These are phyloP conservation scores for Sus cebifrons DNA, from an alignment of 2,797 vertebrate genomes.

Conservation along the genomic window DNA sequence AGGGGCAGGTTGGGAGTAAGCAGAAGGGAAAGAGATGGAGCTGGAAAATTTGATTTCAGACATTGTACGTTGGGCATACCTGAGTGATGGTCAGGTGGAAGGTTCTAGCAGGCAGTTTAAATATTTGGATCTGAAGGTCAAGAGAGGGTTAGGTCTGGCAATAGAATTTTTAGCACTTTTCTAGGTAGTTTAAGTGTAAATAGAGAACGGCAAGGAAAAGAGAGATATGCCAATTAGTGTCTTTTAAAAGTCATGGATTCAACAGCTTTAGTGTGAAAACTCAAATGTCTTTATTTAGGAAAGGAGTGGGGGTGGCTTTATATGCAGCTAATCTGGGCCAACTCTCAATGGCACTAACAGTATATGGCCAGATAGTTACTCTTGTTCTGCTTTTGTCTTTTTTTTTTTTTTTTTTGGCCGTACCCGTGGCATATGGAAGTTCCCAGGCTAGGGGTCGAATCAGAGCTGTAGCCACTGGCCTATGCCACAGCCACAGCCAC, in stretches of 20 bases:
- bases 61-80: too few species aligned
- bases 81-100: neutral
- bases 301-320: neutral
- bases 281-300: neutral
- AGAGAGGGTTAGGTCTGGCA: neutral
- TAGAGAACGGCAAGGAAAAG: neutral
- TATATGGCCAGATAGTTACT: neutral
- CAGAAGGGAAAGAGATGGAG: too few species aligned
- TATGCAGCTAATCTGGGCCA: neutral
- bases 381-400: too few species aligned
- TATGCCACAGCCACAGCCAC: too few species aligned
- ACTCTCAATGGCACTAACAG: neutral
- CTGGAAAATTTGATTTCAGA: too few species aligned
- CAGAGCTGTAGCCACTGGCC: too few species aligned
- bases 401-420: too few species aligned
- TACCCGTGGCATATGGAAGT: too few species aligned
- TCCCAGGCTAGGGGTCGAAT: too few species aligned
- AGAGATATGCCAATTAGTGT: neutral
- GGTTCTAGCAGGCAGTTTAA: neutral
- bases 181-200: constrained; percentile 1
- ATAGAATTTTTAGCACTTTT: constrained; percentile 11
- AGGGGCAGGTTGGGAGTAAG: too few species aligned
- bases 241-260: neutral
- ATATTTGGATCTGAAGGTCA: neutral
- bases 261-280: neutral